Evolutionary conservation across 2,113 vertebrate genomes (phyloP), one percentile per base, ranked within the genome.

Genomic region (Lathamus discolor): DNA sequence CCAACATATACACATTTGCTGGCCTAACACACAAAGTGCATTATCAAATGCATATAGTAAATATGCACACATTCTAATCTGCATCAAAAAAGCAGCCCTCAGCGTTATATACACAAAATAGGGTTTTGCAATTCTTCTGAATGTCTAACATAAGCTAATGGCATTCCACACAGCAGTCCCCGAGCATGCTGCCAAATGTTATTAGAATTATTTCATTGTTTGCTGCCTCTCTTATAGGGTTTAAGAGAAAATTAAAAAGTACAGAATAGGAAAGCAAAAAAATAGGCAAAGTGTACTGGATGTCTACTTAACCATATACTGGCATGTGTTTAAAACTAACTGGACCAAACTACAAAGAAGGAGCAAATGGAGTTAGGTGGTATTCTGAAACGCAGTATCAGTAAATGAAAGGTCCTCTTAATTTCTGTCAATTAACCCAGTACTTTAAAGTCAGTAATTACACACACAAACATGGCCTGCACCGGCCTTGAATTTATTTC

Each of bases 381-480:
- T 78, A 85, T 88, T 96, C 72, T 85, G 55, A 97, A 95, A 98
- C 57, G 78, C 64, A 69, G 6, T 92, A 80, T 90, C 55, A 95
- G 62, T 96, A 97, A 97, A 97, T 82, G 88, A 92, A 97, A 94
- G 79, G 67, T 93, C 66, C 39, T 97, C 70, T 94, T 98, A 97
- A 97, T 98, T 98, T 97, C 97, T 93, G 66, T 92, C 95, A 97
- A 97, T 98, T 98, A 97, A 97, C 84, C 93, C 81, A 92, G 92
- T 96, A 97, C 90, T 98, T 98, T 96, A 51, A 97, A 97, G 97
- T 97, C 96, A 87, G 96, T 98, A 98, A 97, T 98, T 98, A 98
- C 95, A 96, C 67, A 98, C 17, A 66, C 95, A 97, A 97, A 86
- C 96, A 93, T 96, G 97, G 95, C 94, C 97, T 96, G 91, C 92